These are phyloP conservation scores for Drosophila nannoptera DNA, from an alignment of 1,140 invertebrate species.

Conservation along the genomic window DNA sequence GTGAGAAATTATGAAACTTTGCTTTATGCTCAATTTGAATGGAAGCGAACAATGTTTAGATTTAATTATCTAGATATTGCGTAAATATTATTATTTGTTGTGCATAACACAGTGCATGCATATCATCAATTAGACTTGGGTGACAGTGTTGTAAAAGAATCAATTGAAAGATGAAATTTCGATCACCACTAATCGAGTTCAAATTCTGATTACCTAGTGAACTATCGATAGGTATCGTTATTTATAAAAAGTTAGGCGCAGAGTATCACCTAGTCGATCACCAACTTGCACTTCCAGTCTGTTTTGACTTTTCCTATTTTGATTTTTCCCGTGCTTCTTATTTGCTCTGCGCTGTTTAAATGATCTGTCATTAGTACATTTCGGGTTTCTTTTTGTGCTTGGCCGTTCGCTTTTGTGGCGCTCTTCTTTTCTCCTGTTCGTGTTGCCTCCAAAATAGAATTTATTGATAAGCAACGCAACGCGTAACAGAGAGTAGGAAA, in stretches of 20 bases:
- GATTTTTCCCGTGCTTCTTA: slow-evolving; percentile 1
- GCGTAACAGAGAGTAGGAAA: slow-evolving; percentile 6
- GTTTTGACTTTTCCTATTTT: slow-evolving; percentile 1
- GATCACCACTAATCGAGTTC: too few relatives aligned
- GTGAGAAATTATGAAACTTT: slow-evolving; percentile 15
- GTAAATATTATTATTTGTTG: slow-evolving; percentile 25
- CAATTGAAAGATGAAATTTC: too few relatives aligned
- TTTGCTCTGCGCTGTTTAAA: slow-evolving; percentile 4
- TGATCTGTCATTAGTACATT: background rate
- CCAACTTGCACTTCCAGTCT: too few relatives aligned
- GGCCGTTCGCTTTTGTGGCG: slow-evolving; percentile 15
- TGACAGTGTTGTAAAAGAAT: too few relatives aligned
- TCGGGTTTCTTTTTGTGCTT: background rate
- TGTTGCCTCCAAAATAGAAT: slow-evolving; percentile 55
- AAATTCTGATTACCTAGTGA: background rate
- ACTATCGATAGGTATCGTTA: background rate
- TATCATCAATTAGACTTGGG: background rate
- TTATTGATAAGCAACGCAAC: slow-evolving; percentile 57
- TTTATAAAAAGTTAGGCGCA: too few relatives aligned
- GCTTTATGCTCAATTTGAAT: slow-evolving; percentile 17
- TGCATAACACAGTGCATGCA: background rate
- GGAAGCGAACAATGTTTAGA: slow-evolving; percentile 14
- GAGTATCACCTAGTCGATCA: background rate
- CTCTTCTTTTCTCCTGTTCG: slow-evolving; percentile 23
- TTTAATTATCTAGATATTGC: too few relatives aligned